Evolutionary conservation across 2,797 vertebrate genomes (phyloP).

Genomic region (Somateria mollissima): DNA sequence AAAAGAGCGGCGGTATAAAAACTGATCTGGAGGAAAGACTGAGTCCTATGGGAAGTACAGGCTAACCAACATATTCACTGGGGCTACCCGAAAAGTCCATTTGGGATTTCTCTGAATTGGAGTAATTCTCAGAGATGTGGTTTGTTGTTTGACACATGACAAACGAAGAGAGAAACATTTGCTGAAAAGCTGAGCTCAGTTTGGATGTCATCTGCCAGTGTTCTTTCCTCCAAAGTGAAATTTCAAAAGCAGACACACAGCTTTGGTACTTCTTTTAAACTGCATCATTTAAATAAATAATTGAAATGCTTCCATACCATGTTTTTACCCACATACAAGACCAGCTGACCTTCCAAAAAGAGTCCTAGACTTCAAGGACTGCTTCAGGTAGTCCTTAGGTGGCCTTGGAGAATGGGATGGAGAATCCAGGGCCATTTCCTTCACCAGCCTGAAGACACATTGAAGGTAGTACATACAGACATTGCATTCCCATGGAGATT

Average conservation of each 20-base stretch:
- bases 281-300: background rate
- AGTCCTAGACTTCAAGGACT: background rate
- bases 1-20: background rate
- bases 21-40: background rate
- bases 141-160: background rate
- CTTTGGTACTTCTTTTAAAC: background rate
- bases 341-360: background rate
- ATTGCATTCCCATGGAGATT: background rate
- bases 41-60: background rate
- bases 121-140: background rate
- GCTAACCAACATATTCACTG: background rate
- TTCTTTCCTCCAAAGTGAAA: background rate
- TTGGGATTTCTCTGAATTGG: background rate
- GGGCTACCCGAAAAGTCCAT: background rate
- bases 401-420: background rate
- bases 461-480: too few relatives aligned
- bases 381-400: background rate
- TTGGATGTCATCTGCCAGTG: background rate
- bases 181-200: background rate
- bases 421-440: background rate
- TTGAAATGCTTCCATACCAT: accelerated
- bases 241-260: background rate
- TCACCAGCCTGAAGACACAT: background rate
- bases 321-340: background rate
- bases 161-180: background rate